phyloP scores from a whole-genome alignment of 2,888 invertebrate species.

The Metallyticus violacea region DNA sequence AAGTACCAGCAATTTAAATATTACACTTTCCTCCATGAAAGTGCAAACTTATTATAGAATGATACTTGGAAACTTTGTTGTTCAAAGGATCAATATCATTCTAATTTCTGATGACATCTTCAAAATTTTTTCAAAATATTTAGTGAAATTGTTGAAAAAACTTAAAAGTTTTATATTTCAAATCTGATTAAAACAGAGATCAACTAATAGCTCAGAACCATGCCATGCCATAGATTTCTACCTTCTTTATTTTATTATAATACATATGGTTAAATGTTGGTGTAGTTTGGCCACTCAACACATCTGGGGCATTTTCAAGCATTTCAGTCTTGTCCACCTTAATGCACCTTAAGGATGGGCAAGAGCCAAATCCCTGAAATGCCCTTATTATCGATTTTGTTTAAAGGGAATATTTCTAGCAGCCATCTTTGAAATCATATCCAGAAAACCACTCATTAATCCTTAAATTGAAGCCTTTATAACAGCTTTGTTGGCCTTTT shows the following conservation, averaged over 20 bases:
- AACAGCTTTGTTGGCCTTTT: too few relatives aligned
- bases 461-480: too few relatives aligned
- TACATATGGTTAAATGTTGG: not conserved
- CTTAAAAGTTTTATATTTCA: too few relatives aligned
- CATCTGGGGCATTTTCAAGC: not conserved
- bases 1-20: too few relatives aligned
- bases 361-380: not conserved
- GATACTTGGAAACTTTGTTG: too few relatives aligned
- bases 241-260: not conserved
- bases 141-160: too few relatives aligned
- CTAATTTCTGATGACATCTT: too few relatives aligned
- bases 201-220: not conserved
- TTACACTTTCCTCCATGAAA: too few relatives aligned
- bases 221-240: not conserved
- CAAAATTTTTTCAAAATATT: too few relatives aligned
- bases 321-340: not conserved
- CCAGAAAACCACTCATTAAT: not conserved
- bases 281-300: not conserved
- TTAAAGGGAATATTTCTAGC: not conserved
- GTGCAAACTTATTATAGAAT: too few relatives aligned
- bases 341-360: not conserved
- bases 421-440: not conserved
- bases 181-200: too few relatives aligned
- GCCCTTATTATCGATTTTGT: not conserved
- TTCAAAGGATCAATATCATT: too few relatives aligned